A percentile compares a stretch with the other conserved stretches of the same genome.
These are phyloP conservation scores for Yoshiicerus persimilis DNA, from an alignment of 1,140 invertebrate genomes.

Conservation along the genomic window DNA sequence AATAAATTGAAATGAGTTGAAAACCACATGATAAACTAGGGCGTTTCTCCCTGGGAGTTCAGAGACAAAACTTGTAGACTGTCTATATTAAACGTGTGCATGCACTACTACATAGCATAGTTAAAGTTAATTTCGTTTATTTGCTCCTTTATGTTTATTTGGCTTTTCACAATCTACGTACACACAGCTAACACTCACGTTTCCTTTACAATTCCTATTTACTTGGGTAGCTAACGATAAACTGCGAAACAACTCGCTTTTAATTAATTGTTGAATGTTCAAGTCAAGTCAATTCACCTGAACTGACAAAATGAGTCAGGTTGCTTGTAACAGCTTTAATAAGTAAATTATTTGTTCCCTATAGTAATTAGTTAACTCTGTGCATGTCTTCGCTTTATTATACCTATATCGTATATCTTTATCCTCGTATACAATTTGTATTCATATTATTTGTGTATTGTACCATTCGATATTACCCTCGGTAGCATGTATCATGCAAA, in stretches of 20 bases:
- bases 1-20: slow-evolving; percentile 21
- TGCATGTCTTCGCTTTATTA: too few relatives aligned
- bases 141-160: background rate
- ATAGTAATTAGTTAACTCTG: too few relatives aligned
- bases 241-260: background rate
- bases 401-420: too few relatives aligned
- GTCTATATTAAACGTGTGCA: background rate
- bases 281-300: background rate
- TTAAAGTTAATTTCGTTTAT: background rate
- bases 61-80: background rate
- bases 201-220: background rate
- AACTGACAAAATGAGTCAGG: background rate
- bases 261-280: slow-evolving; percentile 10
- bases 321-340: background rate
- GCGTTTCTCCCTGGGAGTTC: background rate
- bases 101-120: background rate
- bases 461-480: too few relatives aligned
- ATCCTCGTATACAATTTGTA: too few relatives aligned
- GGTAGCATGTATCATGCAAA: too few relatives aligned
- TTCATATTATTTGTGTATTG: too few relatives aligned
- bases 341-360: too few relatives aligned
- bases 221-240: background rate
- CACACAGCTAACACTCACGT: background rate
- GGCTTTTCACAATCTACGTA: background rate
- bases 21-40: slow-evolving; percentile 12